Conservation (phyloP, 2,797 vertebrate genomes). For the Kryptopterus vitreolus region DNA sequence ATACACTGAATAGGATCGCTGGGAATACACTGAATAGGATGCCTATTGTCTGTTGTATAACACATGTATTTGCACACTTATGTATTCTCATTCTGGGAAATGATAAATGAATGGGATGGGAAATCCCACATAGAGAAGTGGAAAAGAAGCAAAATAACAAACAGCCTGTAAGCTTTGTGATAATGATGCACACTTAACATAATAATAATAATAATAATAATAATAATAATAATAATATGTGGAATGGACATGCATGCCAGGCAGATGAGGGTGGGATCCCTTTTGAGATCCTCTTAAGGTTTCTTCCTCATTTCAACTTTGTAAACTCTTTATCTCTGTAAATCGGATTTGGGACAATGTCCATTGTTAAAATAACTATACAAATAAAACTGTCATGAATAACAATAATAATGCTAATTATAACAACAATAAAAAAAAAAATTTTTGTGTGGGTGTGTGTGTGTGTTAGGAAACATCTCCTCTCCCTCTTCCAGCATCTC, state of each 20-base stretch:
- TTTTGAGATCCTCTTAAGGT: too few species aligned
- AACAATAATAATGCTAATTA: neutral
- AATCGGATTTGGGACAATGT: too few species aligned
- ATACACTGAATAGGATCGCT: neutral
- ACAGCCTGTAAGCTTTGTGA: neutral
- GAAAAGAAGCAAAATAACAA: neutral
- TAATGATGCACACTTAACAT: too few species aligned
- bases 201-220: neutral
- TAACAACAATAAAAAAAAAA: neutral
- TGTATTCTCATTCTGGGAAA: neutral
- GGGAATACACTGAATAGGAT: neutral
- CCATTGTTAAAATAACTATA: too few species aligned
- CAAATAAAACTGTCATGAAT: too few species aligned
- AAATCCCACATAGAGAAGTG: neutral
- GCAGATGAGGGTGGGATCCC: too few species aligned
- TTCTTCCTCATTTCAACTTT: too few species aligned
- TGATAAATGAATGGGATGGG: neutral
- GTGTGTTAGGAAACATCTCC: conserved; percentile 76
- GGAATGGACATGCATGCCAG: too few species aligned
- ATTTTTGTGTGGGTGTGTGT: too few species aligned
- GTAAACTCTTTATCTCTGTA: too few species aligned
- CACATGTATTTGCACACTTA: neutral
- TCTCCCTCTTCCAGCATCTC: conserved; percentile 91
- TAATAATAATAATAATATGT: neutral
- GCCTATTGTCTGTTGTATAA: neutral